Evolutionary conservation across 2,797 vertebrate species (phyloP).

Genomic region (Rhinatrema bivittatum): DNA sequence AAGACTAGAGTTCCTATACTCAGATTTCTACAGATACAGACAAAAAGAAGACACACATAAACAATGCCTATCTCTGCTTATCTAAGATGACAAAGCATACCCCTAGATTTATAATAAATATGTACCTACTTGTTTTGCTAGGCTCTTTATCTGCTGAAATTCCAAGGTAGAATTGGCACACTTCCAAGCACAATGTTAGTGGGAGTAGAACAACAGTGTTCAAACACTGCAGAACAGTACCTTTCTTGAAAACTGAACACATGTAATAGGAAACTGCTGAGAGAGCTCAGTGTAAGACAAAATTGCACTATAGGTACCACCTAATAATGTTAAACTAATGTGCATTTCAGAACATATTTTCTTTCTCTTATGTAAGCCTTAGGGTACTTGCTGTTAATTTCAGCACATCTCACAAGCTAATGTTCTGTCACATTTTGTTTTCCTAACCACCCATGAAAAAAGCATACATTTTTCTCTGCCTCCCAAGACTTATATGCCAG

Average conservation of each 20-base stretch:
- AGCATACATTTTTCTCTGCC: slow-evolving; percentile 33
- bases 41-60: slow-evolving; percentile 23
- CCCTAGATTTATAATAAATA: slow-evolving; percentile 45
- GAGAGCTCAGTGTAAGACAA: slow-evolving; percentile 27
- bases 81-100: slow-evolving; percentile 40
- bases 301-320: slow-evolving; percentile 7
- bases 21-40: slow-evolving; percentile 17
- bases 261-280: slow-evolving; percentile 16
- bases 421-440: slow-evolving; percentile 1
- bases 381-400: slow-evolving; percentile 30
- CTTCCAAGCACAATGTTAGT: slow-evolving; percentile 29
- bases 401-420: slow-evolving; percentile 24
- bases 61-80: slow-evolving; percentile 32
- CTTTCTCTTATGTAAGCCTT: slow-evolving; percentile 28
- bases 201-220: slow-evolving; percentile 27
- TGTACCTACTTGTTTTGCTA: slow-evolving; percentile 37
- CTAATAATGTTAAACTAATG: slow-evolving; percentile 25
- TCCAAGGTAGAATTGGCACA: slow-evolving; percentile 39
- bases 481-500: slow-evolving; percentile 14
- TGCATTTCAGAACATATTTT: slow-evolving; percentile 27
- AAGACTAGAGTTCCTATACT: slow-evolving; percentile 3
- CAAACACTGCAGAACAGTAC: slow-evolving; percentile 27
- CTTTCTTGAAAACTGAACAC: slow-evolving; percentile 20
- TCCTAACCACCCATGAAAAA: slow-evolving; percentile 31
- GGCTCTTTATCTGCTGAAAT: slow-evolving; percentile 44